Evolutionary conservation across 2,113 vertebrate genomes (phyloP).

Genomic region (Anolis sagrei): DNA sequence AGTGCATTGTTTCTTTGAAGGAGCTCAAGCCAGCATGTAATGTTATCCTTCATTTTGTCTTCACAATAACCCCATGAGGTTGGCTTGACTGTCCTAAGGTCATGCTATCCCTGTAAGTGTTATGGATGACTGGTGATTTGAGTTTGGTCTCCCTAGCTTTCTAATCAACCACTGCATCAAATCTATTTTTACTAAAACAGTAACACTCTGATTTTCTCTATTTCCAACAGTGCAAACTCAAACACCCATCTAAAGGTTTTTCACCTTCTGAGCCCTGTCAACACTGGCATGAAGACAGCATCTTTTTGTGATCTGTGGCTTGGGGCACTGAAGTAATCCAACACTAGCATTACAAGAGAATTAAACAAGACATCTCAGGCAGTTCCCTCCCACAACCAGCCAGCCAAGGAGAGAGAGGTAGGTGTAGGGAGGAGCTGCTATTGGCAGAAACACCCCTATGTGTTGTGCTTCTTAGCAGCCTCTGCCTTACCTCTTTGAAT

Average conservation of each 20-base stretch:
- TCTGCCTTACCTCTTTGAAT: neutral
- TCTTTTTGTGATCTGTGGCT: neutral
- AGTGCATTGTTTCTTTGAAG: no score
- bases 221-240: neutral
- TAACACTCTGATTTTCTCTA: neutral
- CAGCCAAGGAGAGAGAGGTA: neutral
- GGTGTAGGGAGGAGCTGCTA: neutral
- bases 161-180: no score
- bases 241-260: neutral
- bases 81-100: neutral
- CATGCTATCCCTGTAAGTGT: neutral
- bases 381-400: neutral
- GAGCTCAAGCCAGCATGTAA: no score
- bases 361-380: neutral
- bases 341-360: neutral
- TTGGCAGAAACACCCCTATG: neutral
- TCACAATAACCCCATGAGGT: neutral
- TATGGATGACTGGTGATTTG: neutral
- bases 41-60: neutral
- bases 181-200: no score
- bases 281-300: neutral
- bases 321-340: neutral
- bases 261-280: neutral
- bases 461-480: neutral
- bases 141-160: no score